Base-by-base conservation (phyloP, 2,888 invertebrate species). In the Eupelmus urozonus region DNA sequence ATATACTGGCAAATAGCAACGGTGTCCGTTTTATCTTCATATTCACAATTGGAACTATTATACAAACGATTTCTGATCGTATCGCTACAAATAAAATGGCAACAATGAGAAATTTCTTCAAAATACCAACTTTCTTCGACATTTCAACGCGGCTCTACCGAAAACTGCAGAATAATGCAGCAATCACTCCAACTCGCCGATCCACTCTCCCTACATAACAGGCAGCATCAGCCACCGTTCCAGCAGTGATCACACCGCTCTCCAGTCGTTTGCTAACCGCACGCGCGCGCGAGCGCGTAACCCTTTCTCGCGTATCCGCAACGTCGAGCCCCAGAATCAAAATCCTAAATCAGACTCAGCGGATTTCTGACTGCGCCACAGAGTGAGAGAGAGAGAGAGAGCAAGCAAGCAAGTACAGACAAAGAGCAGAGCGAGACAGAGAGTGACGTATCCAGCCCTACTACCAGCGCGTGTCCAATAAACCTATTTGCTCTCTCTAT, bases 281-380 rank as follows among this genome's bases (percentile, higher is more conserved):
- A 34, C 34, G 34, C n/a, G 34, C 3, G 34, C 5, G 9, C 34
- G 9, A 5, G 3, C 34, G 9, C 51, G 16, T 13, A 59, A 7
- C 59, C 59, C 59, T 59, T 59, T 45, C 45, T 11, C 59, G 3
- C 53, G 57, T 69, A 69, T 59, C 34, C 49, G 65, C 55, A 45
- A 45, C 49, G 27, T 69, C 69, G 42, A 63, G 57, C 20, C 57
- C n/a, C 11, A 57, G 59, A 76, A 71, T 76, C 63, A 70, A 76
- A 76, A 69, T 76, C 69, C 53, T 57, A 63, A 76, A 71, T 76
- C 63, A 71, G 63, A 76, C 63, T 63, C 70, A 63, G 62, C 69
- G 25, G 51, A 75, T 67, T 67, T 67, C 40, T n/a, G 23, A 16
- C 42, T 20, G 42, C 49, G 60, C 2, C 9, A 13, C n/a, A n/a